Conservation (phyloP, 1,140 invertebrate species). For the Drepana arcuata region DNA sequence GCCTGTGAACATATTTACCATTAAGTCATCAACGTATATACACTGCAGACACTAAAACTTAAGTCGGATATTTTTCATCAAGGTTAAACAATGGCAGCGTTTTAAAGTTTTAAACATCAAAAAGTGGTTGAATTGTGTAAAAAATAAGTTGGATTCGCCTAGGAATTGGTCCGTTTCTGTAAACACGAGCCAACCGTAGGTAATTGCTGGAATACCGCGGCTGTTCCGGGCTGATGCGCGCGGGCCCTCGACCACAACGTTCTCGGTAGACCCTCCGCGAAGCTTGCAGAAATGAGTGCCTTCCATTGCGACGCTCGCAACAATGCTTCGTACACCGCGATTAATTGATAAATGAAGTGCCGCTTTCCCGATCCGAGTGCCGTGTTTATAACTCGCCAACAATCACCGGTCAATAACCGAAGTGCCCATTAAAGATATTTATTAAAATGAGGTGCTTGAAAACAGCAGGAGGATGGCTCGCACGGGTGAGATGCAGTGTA, state of each 20-base stretch:
- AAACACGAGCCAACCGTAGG: slow-evolving; percentile 48
- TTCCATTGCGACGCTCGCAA: slow-evolving; percentile 28
- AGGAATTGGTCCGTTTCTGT: slow-evolving; percentile 40
- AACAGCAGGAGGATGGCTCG: slow-evolving; percentile 60
- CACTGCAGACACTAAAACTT: too few species aligned
- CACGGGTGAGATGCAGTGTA: slow-evolving; percentile 57
- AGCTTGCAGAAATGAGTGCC: slow-evolving; percentile 54
- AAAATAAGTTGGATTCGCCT: slow-evolving; percentile 13
- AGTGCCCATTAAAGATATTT: slow-evolving; percentile 30
- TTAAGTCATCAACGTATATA: too few species aligned
- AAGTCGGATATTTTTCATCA: too few species aligned
- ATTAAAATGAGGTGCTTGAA: slow-evolving; percentile 64
- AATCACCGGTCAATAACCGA: slow-evolving; percentile 20
- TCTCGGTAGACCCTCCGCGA: slow-evolving; percentile 49
- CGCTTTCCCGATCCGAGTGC: slow-evolving; percentile 38
- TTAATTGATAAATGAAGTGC: slow-evolving; percentile 49
- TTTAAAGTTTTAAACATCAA: too few species aligned
- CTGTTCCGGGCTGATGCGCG: slow-evolving; percentile 57
- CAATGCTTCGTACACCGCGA: slow-evolving; percentile 42
- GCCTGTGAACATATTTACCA: too few species aligned
- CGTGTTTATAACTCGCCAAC: slow-evolving; percentile 29
- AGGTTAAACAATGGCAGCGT: too few species aligned
- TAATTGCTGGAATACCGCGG: slow-evolving; percentile 60
- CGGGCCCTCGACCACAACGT: slow-evolving; percentile 56
- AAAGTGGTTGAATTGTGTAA: too few species aligned